These are phyloP conservation scores for Pteronotus mesoamericanus DNA, from an alignment of 2,797 vertebrate genomes.

Conservation along the genomic window DNA sequence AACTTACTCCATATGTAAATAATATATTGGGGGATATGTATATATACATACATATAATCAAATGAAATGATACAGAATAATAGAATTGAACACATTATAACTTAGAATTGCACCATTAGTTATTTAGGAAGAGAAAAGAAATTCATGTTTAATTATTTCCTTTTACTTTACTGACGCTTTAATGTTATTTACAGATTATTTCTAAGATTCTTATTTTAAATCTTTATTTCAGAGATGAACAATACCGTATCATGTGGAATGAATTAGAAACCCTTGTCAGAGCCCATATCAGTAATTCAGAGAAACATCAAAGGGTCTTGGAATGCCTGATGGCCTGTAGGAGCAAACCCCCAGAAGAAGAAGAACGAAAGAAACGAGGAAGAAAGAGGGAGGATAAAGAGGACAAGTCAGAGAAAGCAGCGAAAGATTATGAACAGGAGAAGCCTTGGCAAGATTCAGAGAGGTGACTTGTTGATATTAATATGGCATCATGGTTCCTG, in stretches of 20 bases:
- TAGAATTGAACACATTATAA: background rate
- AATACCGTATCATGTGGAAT: slow-evolving; percentile 99
- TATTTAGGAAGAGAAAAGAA: background rate
- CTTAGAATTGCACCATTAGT: background rate
- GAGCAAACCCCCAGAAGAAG: slow-evolving; percentile 97
- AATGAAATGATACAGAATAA: background rate
- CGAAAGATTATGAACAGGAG: slow-evolving; percentile 91
- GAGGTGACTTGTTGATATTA: slow-evolving; percentile 79
- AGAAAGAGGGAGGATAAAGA: slow-evolving; percentile 97
- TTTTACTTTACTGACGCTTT: background rate
- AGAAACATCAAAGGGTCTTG: slow-evolving; percentile 94
- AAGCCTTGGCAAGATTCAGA: slow-evolving; percentile 95
- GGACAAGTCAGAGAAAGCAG: slow-evolving; percentile 91
- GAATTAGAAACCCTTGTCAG: slow-evolving; percentile 97
- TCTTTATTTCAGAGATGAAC: slow-evolving; percentile 89
- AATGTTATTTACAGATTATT: background rate
- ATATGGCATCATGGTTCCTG: background rate
- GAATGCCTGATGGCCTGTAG: slow-evolving; percentile 96
- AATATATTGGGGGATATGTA: background rate
- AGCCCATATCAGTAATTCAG: slow-evolving; percentile 91
- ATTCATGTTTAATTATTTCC: background rate
- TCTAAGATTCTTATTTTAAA: background rate
- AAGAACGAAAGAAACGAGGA: slow-evolving; percentile 97
- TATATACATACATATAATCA: background rate
- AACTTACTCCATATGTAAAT: background rate